Evolutionary conservation across 2,797 vertebrate species (phyloP).

Genomic region (Labroides dimidiatus): DNA sequence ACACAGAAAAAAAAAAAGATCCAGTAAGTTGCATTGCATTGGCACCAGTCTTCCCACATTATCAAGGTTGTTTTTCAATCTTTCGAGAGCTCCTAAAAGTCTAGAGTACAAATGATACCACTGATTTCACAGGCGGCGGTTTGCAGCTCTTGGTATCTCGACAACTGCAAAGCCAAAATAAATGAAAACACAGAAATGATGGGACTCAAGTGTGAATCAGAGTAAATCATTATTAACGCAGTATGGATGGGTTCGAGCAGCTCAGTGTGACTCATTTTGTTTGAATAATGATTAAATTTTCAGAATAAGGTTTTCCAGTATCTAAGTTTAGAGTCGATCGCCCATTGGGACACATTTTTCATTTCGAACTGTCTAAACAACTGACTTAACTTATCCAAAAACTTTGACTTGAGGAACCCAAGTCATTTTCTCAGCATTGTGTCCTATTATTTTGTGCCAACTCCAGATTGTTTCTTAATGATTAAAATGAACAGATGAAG

Average conservation of each 20-base stretch:
- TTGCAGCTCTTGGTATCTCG: neutral
- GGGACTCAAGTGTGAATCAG: neutral
- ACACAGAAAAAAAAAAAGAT: neutral
- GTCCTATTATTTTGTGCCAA: constrained; percentile 15
- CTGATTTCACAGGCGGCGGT: neutral
- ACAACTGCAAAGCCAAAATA: neutral
- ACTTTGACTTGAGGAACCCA: constrained; percentile 1
- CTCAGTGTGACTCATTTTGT: neutral
- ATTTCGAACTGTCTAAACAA: neutral
- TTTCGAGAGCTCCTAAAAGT: neutral
- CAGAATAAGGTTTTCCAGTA: neutral
- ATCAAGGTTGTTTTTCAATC: neutral
- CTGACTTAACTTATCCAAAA: constrained; percentile 1
- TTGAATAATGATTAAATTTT: neutral
- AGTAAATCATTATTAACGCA: neutral
- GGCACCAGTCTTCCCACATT: neutral
- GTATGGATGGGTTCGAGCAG: neutral
- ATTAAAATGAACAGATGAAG: neutral
- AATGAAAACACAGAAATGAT: neutral
- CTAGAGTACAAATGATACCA: neutral
- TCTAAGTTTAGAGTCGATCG: neutral
- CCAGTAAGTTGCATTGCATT: neutral
- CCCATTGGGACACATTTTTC: neutral
- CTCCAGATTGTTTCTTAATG: constrained; percentile 3
- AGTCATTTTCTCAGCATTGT: neutral